A percentile compares a stretch with the other conserved stretches of the same genome.
These are phyloP conservation scores for Myathropa florea DNA, from an alignment of 2,888 invertebrate species.

Conservation along the genomic window DNA sequence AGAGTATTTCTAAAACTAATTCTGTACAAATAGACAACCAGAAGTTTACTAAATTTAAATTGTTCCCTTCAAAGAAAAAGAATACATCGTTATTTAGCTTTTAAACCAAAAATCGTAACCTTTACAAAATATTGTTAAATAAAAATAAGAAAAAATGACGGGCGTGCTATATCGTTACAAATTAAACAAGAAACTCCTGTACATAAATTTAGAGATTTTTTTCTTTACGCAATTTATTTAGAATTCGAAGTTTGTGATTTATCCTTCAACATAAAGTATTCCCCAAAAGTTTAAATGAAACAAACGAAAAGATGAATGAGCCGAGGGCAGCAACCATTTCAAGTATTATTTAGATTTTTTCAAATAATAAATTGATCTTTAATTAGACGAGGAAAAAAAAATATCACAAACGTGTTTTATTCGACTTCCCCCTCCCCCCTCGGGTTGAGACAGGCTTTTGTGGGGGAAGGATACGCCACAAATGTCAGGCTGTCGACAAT, in stretches of 20 bases:
- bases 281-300: conserved; percentile 21
- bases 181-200: conserved; percentile 64
- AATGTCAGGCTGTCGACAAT: conserved; percentile 45
- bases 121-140: conserved; percentile 41
- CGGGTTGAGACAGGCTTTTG: neutral
- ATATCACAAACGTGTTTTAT: conserved; percentile 14
- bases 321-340: conserved; percentile 19
- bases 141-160: conserved; percentile 26
- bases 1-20: conserved; percentile 36
- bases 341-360: conserved; percentile 59
- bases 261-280: conserved; percentile 23
- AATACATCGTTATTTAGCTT: conserved; percentile 64
- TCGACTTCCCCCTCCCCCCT: neutral
- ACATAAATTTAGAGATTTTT: conserved; percentile 54
- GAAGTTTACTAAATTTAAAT: conserved; percentile 32
- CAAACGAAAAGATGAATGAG: neutral
- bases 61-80: conserved; percentile 62
- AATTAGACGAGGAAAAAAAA: conserved; percentile 43
- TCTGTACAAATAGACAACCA: conserved; percentile 36
- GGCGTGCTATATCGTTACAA: conserved; percentile 37
- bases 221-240: neutral
- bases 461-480: neutral
- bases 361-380: conserved; percentile 62
- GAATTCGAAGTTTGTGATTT: conserved; percentile 26
- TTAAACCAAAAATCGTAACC: conserved; percentile 45